Base-by-base conservation (phyloP, 2,888 invertebrate genomes). In the Rugalucina vietnamica region DNA sequence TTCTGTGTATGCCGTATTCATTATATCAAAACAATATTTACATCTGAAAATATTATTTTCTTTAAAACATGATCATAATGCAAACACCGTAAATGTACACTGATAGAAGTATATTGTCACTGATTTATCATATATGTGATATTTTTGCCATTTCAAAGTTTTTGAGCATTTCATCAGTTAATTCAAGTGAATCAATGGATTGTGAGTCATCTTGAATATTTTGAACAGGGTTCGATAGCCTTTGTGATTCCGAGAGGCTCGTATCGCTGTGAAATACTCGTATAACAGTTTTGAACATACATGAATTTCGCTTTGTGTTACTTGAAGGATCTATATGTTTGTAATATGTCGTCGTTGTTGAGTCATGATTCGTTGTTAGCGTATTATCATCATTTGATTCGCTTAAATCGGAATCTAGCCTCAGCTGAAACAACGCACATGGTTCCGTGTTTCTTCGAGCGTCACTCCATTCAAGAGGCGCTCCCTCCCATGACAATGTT, bases 221-320 rank as follows among this genome's bases (percentile, higher is more conserved):
- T n/a, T n/a, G n/a, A n/a, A n/a, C n/a, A n/a, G n/a, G n/a, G n/a
- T n/a, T n/a, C n/a, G n/a, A n/a, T n/a, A n/a, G n/a, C n/a, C n/a
- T n/a, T n/a, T n/a, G n/a, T n/a, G n/a, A n/a, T n/a, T n/a, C n/a
- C n/a, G 79, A 72, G 32, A 87, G 49, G 57, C 82, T 87, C 10
- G 88, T 87, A 70, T 90, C 90, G 79, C 90, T 90, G 74, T 88
- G 85, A 76, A 88, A 89, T 39, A 89, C 75, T 29, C 85, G 83
- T 24, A 60, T 60, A 27, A n/a, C 10, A n/a, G 60, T 60, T 60
- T 24, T 60, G 29, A 60, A 60, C 12, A 29, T 14, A 27, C 24
- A 24, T n/a, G 60, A 29, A 27, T 29, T 60, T 12, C 24, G 18
- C 29, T 60, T 60, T 5, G 18, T 60, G 5, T n/a, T 10, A 14